Evolutionary conservation across 2,113 vertebrate genomes (phyloP).

Genomic region (Triplophysa rosa): DNA sequence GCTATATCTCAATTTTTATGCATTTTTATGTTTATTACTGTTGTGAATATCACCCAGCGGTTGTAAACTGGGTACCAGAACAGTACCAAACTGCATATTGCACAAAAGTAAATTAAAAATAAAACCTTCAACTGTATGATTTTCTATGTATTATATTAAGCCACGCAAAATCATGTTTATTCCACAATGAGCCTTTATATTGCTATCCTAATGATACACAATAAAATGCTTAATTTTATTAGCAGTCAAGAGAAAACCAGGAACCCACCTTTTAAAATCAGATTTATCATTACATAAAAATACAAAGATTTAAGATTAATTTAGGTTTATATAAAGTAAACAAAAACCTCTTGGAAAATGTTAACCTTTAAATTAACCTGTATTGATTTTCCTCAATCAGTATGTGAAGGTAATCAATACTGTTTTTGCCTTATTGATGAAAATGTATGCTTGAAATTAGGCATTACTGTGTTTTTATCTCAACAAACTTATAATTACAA

Average conservation of each 20-base stretch:
- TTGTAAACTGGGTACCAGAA: not conserved
- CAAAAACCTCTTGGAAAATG: constrained; percentile 39
- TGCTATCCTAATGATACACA: no score
- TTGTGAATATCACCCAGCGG: constrained; percentile 51
- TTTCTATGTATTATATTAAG: no score
- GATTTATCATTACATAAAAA: no score
- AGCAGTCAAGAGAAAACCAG: no score
- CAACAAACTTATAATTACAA: not conserved
- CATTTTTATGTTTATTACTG: constrained; percentile 38
- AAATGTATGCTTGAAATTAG: not conserved
- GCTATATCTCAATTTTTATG: not conserved
- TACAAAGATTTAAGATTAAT: constrained; percentile 5
- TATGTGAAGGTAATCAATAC: constrained; percentile 19
- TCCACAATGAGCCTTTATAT: no score
- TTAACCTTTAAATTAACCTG: constrained; percentile 49
- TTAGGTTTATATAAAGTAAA: constrained; percentile 50
- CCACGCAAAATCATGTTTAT: no score
- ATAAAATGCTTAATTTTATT: no score
- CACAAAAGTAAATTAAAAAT: no score
- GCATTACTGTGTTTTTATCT: not conserved
- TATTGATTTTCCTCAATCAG: constrained; percentile 51
- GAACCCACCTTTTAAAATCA: no score
- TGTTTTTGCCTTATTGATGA: constrained; percentile 6
- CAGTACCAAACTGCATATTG: no score
- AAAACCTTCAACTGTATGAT: no score